phyloP scores from a whole-genome alignment of 2,797 vertebrate species.

The Anabas testudineus region DNA sequence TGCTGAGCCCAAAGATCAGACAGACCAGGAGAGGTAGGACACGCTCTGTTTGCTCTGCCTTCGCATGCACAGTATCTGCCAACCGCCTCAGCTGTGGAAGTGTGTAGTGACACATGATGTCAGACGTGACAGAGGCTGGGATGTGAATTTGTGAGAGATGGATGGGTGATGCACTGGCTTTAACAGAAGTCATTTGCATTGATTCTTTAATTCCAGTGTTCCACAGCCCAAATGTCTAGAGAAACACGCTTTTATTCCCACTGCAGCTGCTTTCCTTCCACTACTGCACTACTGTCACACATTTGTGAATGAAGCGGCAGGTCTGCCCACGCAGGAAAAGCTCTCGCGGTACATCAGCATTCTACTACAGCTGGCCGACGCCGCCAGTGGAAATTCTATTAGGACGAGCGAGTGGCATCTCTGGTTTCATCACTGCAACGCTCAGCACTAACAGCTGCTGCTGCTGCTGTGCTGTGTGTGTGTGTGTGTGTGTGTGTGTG shows the following conservation, averaged over 20 bases:
- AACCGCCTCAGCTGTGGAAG: conserved; percentile 8
- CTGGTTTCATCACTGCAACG: conserved; percentile 65
- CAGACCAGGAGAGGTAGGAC: conserved; percentile 92
- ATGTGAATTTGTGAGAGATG: not conserved
- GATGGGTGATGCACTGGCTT: not conserved
- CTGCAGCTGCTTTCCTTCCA: not conserved
- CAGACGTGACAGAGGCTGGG: not conserved
- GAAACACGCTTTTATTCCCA: conserved; percentile 24
- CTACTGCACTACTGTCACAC: conserved; percentile 1
- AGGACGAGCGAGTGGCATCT: conserved; percentile 58
- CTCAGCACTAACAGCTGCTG: conserved; percentile 66
- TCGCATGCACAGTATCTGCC: conserved; percentile 1
- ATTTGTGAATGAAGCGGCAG: conserved; percentile 57
- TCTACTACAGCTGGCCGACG: conserved; percentile 64
- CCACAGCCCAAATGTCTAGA: not conserved
- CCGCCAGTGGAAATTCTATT: conserved; percentile 59
- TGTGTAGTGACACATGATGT: conserved; percentile 2
- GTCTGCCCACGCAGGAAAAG: conserved; percentile 35
- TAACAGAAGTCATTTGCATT: not conserved
- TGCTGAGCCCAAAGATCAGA: conserved; percentile 94
- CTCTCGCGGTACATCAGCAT: conserved; percentile 41
- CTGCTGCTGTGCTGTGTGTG: conserved; percentile 12
- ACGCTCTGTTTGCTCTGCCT: conserved; percentile 1
- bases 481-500: conserved; percentile 11
- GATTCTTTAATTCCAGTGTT: not conserved